These are phyloP conservation scores for Anastrepha ludens DNA, from an alignment of 1,140 invertebrate genomes.

Conservation along the genomic window DNA sequence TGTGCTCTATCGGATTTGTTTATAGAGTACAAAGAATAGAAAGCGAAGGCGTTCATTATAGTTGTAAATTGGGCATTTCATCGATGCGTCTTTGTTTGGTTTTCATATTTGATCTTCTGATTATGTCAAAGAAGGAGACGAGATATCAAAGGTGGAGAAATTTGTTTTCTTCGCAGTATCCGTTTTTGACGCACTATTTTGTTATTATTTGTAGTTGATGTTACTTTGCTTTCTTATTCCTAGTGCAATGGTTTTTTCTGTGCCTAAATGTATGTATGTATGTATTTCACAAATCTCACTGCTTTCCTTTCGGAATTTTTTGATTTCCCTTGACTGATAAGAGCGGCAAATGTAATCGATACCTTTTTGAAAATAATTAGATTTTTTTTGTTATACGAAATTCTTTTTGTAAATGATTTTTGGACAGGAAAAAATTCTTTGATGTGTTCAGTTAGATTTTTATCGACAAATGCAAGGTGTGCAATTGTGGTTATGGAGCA, in stretches of 20 bases:
- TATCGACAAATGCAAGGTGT: conserved; percentile 43
- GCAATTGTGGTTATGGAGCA: conserved; percentile 5
- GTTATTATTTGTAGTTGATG: neutral
- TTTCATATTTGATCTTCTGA: neutral
- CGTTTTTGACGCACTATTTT: neutral
- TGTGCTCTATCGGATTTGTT: neutral
- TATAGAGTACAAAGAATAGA: neutral
- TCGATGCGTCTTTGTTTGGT: neutral
- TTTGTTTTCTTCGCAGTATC: neutral
- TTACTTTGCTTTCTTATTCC: neutral
- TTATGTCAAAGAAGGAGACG: neutral
- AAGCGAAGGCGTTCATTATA: neutral
- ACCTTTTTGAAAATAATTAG: conserved; percentile 40
- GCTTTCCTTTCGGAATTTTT: neutral
- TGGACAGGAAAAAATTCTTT: neutral
- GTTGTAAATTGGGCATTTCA: neutral
- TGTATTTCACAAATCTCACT: neutral
- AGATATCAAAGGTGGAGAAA: neutral
- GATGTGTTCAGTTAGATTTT: conserved; percentile 26
- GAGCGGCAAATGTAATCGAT: conserved; percentile 16
- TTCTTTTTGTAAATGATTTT: neutral
- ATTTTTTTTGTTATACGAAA: neutral
- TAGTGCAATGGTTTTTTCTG: neutral
- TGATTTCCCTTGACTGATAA: neutral
- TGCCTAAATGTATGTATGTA: neutral